Evolutionary conservation across 1,140 invertebrate species (phyloP).

Genomic region (Papilio glaucus): DNA sequence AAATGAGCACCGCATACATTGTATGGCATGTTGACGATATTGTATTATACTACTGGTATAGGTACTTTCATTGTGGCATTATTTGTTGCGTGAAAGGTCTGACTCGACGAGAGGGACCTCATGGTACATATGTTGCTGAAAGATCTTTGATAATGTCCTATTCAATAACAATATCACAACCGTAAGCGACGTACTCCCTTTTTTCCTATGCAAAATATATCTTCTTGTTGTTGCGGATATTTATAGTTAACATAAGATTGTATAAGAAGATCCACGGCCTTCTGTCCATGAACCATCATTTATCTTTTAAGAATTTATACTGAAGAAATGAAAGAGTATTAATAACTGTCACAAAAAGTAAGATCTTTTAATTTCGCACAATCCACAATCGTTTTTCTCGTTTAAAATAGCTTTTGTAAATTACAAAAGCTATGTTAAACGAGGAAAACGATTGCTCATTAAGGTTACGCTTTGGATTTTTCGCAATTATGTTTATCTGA

Average conservation of each 20-base stretch:
- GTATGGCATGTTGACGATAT: too few species aligned
- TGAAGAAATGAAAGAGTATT: neutral
- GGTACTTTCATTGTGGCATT: too few species aligned
- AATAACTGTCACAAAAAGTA: neutral
- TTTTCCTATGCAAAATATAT: neutral
- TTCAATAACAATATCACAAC: too few species aligned
- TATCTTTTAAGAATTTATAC: neutral
- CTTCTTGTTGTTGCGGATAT: neutral
- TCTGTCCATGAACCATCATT: neutral
- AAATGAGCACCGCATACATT: too few species aligned
- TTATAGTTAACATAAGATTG: neutral
- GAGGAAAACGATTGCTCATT: constrained; percentile 1
- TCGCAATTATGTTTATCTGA: neutral
- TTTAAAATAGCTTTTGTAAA: constrained; percentile 3
- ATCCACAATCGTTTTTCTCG: constrained; percentile 11
- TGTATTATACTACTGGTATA: too few species aligned
- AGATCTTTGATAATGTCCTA: too few species aligned
- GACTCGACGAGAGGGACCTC: too few species aligned
- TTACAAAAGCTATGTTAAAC: neutral
- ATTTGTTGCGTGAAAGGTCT: too few species aligned
- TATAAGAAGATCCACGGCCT: neutral
- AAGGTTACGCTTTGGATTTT: constrained; percentile 5
- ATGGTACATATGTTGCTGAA: too few species aligned
- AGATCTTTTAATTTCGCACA: neutral
- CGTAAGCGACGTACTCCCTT: neutral